These are phyloP conservation scores for Bombus confusus DNA, from an alignment of 1,140 invertebrate species.

Conservation along the genomic window DNA sequence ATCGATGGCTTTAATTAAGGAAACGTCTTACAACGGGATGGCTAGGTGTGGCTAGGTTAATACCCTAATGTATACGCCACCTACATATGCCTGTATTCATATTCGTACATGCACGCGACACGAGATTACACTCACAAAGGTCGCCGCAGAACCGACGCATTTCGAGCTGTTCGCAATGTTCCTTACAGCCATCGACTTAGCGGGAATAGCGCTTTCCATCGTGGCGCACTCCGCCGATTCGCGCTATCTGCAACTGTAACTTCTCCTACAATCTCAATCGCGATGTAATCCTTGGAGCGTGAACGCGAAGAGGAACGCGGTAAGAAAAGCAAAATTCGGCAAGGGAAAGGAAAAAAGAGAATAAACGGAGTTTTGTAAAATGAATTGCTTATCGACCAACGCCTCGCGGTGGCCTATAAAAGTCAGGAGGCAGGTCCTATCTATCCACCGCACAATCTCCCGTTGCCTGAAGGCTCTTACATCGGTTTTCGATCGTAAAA, in stretches of 20 bases:
- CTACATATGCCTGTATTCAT: constrained; percentile 20
- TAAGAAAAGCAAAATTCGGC: neutral
- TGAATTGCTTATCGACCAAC: constrained; percentile 42
- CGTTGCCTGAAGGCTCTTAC: neutral
- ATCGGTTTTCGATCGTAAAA: constrained; percentile 31
- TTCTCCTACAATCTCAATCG: constrained; percentile 1
- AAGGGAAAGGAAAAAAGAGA: neutral
- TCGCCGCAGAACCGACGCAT: neutral
- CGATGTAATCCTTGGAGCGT: constrained; percentile 3
- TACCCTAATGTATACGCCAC: constrained; percentile 45
- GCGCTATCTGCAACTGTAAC: neutral
- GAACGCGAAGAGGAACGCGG: neutral
- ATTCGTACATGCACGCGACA: constrained; percentile 38
- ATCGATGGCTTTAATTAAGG: constrained; percentile 70
- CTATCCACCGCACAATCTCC: neutral
- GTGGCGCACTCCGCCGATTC: neutral
- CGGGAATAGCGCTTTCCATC: neutral
- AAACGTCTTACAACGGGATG: constrained; percentile 55
- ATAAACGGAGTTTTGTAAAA: neutral
- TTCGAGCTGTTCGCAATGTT: constrained; percentile 23
- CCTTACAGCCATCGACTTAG: constrained; percentile 5
- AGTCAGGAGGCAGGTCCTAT: neutral
- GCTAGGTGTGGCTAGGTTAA: constrained; percentile 50
- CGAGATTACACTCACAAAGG: neutral
- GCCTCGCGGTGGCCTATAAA: constrained; percentile 26